These are phyloP conservation scores for Cyrtodaria siliqua DNA, from an alignment of 2,888 invertebrate genomes.

Conservation along the genomic window DNA sequence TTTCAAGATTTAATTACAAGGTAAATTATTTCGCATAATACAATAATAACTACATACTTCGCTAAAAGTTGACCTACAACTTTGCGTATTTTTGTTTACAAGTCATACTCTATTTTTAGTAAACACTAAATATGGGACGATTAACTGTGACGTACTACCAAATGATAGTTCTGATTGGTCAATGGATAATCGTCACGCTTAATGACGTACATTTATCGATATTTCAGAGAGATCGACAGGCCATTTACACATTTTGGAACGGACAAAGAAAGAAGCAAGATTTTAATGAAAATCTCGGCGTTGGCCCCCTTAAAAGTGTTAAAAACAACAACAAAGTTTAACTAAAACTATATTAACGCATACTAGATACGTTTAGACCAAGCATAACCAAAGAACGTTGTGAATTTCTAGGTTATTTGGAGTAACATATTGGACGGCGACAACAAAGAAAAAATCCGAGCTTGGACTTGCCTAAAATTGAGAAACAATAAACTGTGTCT, in stretches of 20 bases:
- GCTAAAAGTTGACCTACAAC: constrained; percentile 58
- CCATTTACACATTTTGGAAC: constrained; percentile 42
- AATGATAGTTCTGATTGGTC: constrained; percentile 47
- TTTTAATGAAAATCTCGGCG: constrained; percentile 16
- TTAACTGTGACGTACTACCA: constrained; percentile 38
- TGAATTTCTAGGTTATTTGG: background rate
- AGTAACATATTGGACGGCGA: background rate
- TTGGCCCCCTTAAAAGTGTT: constrained; percentile 3
- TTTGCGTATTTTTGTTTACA: constrained; percentile 61
- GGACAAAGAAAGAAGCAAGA: constrained; percentile 42
- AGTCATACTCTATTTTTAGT: constrained; percentile 59
- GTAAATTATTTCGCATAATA: constrained; percentile 26
- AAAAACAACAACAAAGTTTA: background rate
- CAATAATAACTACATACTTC: constrained; percentile 40
- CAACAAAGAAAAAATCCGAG: constrained; percentile 13
- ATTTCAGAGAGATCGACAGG: constrained; percentile 30
- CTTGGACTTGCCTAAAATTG: constrained; percentile 15
- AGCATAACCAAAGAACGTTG: too few species aligned
- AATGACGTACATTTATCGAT: constrained; percentile 63
- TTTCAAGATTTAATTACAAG: too few species aligned
- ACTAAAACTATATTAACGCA: too few species aligned
- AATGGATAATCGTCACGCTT: constrained; percentile 31
- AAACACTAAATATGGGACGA: constrained; percentile 44
- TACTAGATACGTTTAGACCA: too few species aligned
- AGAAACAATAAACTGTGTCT: constrained; percentile 16